These are phyloP conservation scores for Carettochelys insculpta DNA, from an alignment of 2,113 vertebrate species.

Conservation along the genomic window DNA sequence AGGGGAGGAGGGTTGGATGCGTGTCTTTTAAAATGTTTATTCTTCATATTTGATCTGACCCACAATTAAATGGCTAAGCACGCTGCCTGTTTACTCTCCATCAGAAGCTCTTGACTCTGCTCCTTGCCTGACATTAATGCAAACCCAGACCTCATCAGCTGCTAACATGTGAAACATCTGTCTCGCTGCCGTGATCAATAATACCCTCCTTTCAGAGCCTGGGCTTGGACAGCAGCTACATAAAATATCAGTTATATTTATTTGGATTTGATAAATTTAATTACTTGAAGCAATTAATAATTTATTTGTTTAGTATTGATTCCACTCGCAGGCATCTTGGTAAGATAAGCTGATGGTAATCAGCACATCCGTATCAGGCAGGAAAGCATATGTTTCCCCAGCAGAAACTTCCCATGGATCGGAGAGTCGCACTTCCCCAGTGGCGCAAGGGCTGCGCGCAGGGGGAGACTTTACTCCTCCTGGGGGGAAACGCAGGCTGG, in stretches of 20 bases:
- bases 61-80: slow-evolving; percentile 43
- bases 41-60: slow-evolving; percentile 56
- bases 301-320: slow-evolving; percentile 74
- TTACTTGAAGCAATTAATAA: slow-evolving; percentile 76
- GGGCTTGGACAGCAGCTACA: slow-evolving; percentile 57
- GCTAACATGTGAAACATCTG: slow-evolving; percentile 65
- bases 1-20: neutral
- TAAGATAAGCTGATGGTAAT: slow-evolving; percentile 57
- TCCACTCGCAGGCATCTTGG: slow-evolving; percentile 49
- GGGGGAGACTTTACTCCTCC: too few species aligned
- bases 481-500: too few species aligned
- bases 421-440: slow-evolving; percentile 51
- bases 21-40: slow-evolving; percentile 42
- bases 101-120: slow-evolving; percentile 26
- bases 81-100: slow-evolving; percentile 35
- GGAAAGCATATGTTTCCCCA: slow-evolving; percentile 62
- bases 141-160: slow-evolving; percentile 51
- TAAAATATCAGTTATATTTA: slow-evolving; percentile 75
- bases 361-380: slow-evolving; percentile 56
- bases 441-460: neutral
- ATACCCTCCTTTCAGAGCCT: slow-evolving; percentile 62
- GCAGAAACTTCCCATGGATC: slow-evolving; percentile 47
- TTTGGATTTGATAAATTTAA: slow-evolving; percentile 76
- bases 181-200: slow-evolving; percentile 69
- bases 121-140: slow-evolving; percentile 64